These are phyloP conservation scores for Sarcophaga caerulescens DNA, from an alignment of 2,888 invertebrate species.

Conservation along the genomic window DNA sequence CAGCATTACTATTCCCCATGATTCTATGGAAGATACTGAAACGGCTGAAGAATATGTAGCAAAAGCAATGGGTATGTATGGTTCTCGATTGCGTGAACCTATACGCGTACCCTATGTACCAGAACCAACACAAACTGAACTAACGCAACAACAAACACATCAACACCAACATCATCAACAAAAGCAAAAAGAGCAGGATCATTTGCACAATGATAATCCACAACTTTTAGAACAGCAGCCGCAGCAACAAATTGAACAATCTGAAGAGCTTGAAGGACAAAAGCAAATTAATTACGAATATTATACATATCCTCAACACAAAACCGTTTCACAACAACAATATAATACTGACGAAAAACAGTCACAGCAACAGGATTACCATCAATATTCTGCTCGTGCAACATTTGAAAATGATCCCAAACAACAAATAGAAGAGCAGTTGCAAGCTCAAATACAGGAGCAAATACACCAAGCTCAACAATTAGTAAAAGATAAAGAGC, in stretches of 20 bases:
- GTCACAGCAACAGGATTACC: conserved; percentile 34
- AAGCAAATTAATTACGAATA: conserved; percentile 50
- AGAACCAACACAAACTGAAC: conserved; percentile 36
- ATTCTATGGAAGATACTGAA: conserved; percentile 75
- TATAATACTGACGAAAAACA: conserved; percentile 38
- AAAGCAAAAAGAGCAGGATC: conserved; percentile 43
- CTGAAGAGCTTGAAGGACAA: conserved; percentile 47
- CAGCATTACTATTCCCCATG: conserved; percentile 66
- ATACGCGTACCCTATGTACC: conserved; percentile 70
- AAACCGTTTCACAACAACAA: conserved; percentile 21
- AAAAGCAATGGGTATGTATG: conserved; percentile 79
- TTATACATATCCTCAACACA: conserved; percentile 41
- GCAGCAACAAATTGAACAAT: conserved; percentile 54
- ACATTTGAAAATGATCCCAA: conserved; percentile 46
- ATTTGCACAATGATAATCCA: conserved; percentile 43
- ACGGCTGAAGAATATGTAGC: conserved; percentile 80
- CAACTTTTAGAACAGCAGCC: conserved; percentile 41
- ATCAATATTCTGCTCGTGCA: conserved; percentile 43
- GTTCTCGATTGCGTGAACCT: conserved; percentile 73
- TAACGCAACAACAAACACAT: conserved; percentile 44
- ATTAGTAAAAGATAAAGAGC: conserved; percentile 43
- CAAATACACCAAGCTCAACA: conserved; percentile 71
- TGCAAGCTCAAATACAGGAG: conserved; percentile 70
- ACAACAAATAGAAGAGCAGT: conserved; percentile 62
- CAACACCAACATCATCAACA: conserved; percentile 39